Evolutionary conservation across 1,140 invertebrate species (phyloP).

Genomic region (Rhopalosiphum padi): DNA sequence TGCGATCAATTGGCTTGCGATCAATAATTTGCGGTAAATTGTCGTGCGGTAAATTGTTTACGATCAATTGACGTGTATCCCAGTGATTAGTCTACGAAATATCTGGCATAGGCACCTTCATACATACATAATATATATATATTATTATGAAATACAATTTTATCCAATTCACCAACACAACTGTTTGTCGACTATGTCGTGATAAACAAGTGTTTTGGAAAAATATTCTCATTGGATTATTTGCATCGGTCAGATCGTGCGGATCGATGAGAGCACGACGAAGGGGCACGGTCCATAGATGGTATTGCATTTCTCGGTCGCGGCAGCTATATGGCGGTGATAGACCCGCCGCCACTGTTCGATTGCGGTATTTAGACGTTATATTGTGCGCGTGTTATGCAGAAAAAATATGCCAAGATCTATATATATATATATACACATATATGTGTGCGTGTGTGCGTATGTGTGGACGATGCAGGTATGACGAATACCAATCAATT

Average conservation of each 20-base stretch:
- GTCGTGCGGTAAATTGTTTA: too few species aligned
- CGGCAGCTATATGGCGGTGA: neutral
- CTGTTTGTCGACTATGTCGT: neutral
- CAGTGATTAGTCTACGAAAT: too few species aligned
- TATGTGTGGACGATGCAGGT: neutral
- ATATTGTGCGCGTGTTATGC: neutral
- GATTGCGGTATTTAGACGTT: constrained; percentile 29
- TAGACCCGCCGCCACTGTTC: neutral
- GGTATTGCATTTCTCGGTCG: constrained; percentile 4
- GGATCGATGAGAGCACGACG: constrained; percentile 11
- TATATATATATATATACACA: neutral
- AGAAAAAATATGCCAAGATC: neutral
- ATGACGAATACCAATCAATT: constrained; percentile 24
- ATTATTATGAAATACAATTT: neutral
- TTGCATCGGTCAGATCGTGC: constrained; percentile 21
- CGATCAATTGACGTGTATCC: too few species aligned
- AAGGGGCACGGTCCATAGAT: neutral
- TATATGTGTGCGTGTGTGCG: neutral
- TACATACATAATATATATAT: neutral
- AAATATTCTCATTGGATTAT: constrained; percentile 14
- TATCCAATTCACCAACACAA: neutral
- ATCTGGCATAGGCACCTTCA: neutral
- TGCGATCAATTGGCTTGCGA: too few species aligned
- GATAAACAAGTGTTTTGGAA: neutral
- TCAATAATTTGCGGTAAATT: too few species aligned